Conservation (phyloP, 2,888 invertebrate species). For the Rhabditophanes sp. region DNA sequence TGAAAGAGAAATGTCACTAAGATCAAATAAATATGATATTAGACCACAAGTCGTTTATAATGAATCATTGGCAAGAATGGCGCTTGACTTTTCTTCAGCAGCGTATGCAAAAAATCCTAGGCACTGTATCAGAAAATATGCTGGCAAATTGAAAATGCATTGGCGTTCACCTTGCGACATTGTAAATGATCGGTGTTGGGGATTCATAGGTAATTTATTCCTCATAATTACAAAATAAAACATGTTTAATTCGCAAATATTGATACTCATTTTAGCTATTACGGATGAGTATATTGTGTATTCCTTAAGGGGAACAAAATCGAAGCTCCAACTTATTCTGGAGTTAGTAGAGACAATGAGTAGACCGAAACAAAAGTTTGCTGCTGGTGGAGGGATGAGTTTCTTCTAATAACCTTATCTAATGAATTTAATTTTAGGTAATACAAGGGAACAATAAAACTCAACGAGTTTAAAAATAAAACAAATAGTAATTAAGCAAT, state of each 20-base stretch:
- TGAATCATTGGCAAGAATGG: conserved; percentile 11
- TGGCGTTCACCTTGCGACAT: conserved; percentile 24
- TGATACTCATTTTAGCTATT: conserved; percentile 11
- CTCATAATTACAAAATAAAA: conserved; percentile 1
- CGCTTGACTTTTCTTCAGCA: conserved; percentile 23
- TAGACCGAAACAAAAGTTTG: conserved; percentile 13
- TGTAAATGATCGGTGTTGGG: conserved; percentile 13
- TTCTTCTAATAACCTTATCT: too few relatives aligned
- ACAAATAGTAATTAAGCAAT: too few relatives aligned
- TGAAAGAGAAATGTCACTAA: too few relatives aligned
- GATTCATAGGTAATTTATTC: conserved; percentile 3
- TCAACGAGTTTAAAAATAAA: too few relatives aligned
- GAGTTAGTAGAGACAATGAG: conserved; percentile 37
- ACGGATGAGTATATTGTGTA: conserved; percentile 24
- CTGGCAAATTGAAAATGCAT: conserved; percentile 15
- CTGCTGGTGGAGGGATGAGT: conserved; percentile 19
- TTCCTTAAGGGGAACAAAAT: conserved; percentile 33
- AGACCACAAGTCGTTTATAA: too few relatives aligned
- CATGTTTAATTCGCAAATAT: not conserved
- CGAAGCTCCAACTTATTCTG: conserved; percentile 30
- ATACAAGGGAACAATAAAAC: too few relatives aligned
- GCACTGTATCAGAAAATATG: conserved; percentile 23
- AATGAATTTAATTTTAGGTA: too few relatives aligned
- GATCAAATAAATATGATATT: too few relatives aligned
- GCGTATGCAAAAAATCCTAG: conserved; percentile 29